Base-by-base conservation (phyloP, 92 coral and sea anemone species). In the Chrysogorgia sp. region DNA sequence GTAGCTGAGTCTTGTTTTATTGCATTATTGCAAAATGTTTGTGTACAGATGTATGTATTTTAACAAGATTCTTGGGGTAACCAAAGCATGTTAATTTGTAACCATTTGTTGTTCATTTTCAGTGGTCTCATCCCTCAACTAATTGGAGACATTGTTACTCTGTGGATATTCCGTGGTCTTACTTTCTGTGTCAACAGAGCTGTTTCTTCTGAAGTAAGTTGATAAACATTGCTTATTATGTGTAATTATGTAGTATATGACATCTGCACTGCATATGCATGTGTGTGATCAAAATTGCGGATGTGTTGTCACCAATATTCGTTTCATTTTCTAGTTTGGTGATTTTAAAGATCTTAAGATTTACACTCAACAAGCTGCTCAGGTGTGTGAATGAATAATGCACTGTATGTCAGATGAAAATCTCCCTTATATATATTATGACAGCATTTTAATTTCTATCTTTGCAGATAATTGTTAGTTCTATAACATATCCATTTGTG, bases 111-210 rank as follows among this genome's bases (percentile, higher is more conserved):
- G n/a, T 17, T 62, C 15, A 34, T 31, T 58, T 47, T 40, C 35
- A 94, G 98, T 87, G 98, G 98, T 43, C 34, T 94, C 23, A 81
- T 79, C 33, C 98, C 98, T 14, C 90, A 90, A 40, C 49, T 94
- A 24, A 80, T 89, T 34, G 97, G 94, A 0, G 98, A 94, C 33
- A 75, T 91, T 53, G 33, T 94, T 1, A 88, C 92, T 14, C 67
- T 94, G 81, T 91, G 90, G 94, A 82, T 94, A 23, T 86, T 74
- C 45, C 83, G 97, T 48, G 75, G 85, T 13, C 80, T 90, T 34
- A 81, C 87, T 49, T 94, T 87, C 62, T 17, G 88, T 40, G 69
- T 94, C 20, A 91, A 90, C 74, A 91, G 48, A 71, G 78, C 78
- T 45, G 78, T 71, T 31, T 10, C 40, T 21, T 50, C 78, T 24